phyloP scores from a whole-genome alignment of 2,888 invertebrate genomes.

The Beris chalybata region DNA sequence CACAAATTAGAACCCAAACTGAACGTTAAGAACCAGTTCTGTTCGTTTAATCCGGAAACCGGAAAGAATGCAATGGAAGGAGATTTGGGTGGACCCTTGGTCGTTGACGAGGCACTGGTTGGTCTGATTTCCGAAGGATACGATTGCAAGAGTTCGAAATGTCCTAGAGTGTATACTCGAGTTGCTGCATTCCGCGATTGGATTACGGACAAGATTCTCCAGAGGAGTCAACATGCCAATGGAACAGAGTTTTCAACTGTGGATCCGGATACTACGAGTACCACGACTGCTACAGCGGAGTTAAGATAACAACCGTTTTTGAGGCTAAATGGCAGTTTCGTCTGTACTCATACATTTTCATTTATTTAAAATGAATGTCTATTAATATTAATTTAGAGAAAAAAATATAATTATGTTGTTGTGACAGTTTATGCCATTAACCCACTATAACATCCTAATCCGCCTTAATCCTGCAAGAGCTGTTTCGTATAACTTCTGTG shows the following conservation, averaged over 20 bases:
- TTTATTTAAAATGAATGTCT: too few species aligned
- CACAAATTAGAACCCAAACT: background rate
- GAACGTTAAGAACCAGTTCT: background rate
- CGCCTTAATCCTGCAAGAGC: too few species aligned
- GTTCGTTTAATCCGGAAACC: constrained; percentile 1
- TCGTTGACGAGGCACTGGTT: background rate
- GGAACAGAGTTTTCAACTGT: background rate
- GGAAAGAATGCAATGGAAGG: background rate
- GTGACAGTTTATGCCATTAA: too few species aligned
- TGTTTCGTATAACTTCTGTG: too few species aligned
- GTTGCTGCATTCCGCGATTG: background rate
- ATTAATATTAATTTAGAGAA: too few species aligned
- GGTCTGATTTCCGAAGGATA: background rate
- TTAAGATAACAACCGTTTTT: background rate
- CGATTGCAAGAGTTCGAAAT: background rate
- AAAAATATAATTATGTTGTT: too few species aligned
- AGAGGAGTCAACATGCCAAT: background rate
- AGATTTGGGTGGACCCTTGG: background rate
- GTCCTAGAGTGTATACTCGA: background rate
- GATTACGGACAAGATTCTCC: background rate
- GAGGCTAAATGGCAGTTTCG: background rate
- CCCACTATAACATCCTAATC: too few species aligned
- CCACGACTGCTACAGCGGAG: background rate
- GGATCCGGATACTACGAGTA: background rate
- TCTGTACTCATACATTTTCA: too few species aligned